Evolutionary conservation across 1,140 invertebrate species (phyloP).

Genomic region (Drosophila lacertosa): DNA sequence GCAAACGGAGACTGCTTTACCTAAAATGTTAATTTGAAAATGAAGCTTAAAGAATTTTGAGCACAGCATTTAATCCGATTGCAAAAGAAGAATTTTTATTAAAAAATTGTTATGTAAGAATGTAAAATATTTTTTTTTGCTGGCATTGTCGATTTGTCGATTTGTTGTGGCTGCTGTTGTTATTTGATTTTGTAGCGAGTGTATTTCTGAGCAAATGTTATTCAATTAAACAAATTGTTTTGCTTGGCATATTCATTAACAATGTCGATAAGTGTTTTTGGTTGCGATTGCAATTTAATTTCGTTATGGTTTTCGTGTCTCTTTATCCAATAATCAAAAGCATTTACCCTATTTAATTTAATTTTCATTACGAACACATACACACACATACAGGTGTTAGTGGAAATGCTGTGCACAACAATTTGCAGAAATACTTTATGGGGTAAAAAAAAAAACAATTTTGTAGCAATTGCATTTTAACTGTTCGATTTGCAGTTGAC

Average conservation of each 20-base stretch:
- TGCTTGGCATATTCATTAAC: slow-evolving; percentile 44
- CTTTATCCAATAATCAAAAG: slow-evolving; percentile 33
- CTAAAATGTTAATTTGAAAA: too few species aligned
- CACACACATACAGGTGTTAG: neutral
- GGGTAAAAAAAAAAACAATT: neutral
- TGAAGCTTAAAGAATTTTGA: too few species aligned
- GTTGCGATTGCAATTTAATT: slow-evolving; percentile 36
- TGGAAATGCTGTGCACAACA: neutral
- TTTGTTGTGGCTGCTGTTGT: slow-evolving; percentile 17
- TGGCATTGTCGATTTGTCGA: slow-evolving; percentile 5
- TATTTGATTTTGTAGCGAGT: slow-evolving; percentile 7
- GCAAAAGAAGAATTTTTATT: too few species aligned
- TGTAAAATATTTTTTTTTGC: neutral
- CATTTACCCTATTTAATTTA: slow-evolving; percentile 35
- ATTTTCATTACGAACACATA: slow-evolving; percentile 37
- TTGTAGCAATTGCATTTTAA: neutral
- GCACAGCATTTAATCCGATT: too few species aligned
- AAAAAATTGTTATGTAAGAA: neutral
- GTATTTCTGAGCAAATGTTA: slow-evolving; percentile 32
- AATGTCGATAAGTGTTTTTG: slow-evolving; percentile 26
- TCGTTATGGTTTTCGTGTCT: slow-evolving; percentile 31
- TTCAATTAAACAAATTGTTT: slow-evolving; percentile 51
- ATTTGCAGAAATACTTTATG: neutral
- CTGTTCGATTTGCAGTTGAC: slow-evolving; percentile 7
- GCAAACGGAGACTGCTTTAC: too few species aligned